Conservation (phyloP, 2,113 vertebrate genomes). For the Tetrao urogallus region DNA sequence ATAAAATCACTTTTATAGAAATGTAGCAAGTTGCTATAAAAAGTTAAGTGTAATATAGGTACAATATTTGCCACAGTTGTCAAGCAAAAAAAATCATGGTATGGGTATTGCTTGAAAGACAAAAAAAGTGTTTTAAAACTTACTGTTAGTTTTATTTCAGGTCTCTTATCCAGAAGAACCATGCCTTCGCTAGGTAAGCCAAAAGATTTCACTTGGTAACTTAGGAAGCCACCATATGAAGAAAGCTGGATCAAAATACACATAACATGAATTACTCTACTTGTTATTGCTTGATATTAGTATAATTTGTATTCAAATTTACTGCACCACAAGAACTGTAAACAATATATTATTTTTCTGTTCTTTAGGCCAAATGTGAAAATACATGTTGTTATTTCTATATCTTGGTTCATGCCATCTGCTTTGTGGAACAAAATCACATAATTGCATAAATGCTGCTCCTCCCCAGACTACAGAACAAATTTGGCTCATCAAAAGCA, state of each 20-base stretch:
- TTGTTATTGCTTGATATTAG: neutral
- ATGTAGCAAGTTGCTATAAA: neutral
- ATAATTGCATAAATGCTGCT: neutral
- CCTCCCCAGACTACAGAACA: neutral
- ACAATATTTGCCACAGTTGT: neutral
- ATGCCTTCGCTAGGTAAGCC: constrained; percentile 93
- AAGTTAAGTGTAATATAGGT: neutral
- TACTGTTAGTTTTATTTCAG: constrained; percentile 87
- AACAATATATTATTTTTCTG: neutral
- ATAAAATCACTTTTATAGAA: neutral
- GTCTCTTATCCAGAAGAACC: constrained; percentile 82
- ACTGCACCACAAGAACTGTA: neutral
- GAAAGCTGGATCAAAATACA: constrained; percentile 82
- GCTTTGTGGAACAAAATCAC: neutral
- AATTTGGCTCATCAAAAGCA: neutral
- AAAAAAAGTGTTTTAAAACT: constrained; percentile 6
- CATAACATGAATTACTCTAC: neutral
- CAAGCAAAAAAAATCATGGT: neutral
- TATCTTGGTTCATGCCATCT: neutral
- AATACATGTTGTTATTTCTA: neutral
- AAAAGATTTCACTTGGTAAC: constrained; percentile 92
- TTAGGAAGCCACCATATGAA: constrained; percentile 93
- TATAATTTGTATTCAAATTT: neutral
- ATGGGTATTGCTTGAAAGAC: neutral
- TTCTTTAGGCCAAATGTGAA: neutral